Evolutionary conservation across 2,888 invertebrate genomes (phyloP).

Genomic region (Apamea anceps): DNA sequence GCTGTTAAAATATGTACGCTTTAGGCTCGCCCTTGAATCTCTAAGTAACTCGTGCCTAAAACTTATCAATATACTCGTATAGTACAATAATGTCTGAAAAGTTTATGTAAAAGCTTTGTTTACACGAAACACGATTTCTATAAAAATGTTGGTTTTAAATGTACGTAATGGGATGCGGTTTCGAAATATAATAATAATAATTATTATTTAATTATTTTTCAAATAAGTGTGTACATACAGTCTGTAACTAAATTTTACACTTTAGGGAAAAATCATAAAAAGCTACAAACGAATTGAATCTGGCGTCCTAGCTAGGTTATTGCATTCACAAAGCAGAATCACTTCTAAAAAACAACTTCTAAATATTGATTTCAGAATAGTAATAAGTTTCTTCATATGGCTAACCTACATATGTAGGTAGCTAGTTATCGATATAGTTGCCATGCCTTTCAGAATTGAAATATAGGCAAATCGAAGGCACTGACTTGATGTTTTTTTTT

Average conservation of each 20-base stretch:
- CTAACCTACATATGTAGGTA: background rate
- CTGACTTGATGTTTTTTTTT: background rate
- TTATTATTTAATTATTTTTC: too few relatives aligned
- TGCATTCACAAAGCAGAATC: background rate
- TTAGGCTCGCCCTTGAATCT: constrained; percentile 53
- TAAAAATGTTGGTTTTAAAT: background rate
- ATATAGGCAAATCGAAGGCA: background rate
- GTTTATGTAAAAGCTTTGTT: constrained; percentile 20
- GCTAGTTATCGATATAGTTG: background rate
- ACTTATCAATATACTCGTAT: constrained; percentile 16
- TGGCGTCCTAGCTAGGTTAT: background rate
- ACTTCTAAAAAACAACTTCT: background rate
- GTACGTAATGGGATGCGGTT: background rate
- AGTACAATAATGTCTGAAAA: constrained; percentile 27
- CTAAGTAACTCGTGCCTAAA: constrained; percentile 46
- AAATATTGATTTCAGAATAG: background rate
- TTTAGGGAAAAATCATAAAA: too few relatives aligned
- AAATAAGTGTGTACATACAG: too few relatives aligned
- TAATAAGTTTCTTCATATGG: background rate
- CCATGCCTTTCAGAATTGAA: background rate
- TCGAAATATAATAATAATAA: background rate
- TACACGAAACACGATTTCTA: constrained; percentile 10
- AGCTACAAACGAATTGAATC: too few relatives aligned
- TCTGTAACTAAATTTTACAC: too few relatives aligned
- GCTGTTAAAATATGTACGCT: constrained; percentile 65